Conservation (phyloP, 2,888 invertebrate species). For the Troides helena region DNA sequence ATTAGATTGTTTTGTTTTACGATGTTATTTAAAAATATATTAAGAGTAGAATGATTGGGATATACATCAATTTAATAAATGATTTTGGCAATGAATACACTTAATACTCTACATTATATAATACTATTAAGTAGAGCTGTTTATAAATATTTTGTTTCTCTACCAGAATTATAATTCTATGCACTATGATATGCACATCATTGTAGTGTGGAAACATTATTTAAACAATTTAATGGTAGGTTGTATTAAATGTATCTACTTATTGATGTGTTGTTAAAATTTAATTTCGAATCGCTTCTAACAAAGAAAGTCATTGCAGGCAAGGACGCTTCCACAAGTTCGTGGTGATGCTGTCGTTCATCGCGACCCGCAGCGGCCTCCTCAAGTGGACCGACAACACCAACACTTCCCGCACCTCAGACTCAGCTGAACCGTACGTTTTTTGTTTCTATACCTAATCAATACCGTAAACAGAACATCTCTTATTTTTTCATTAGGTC, state of each 20-base stretch:
- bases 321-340: conserved; percentile 92
- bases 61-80: too few relatives aligned
- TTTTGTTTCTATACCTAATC: conserved; percentile 24
- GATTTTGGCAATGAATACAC: too few relatives aligned
- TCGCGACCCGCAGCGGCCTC: conserved; percentile 94
- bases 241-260: not conserved
- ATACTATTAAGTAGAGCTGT: too few relatives aligned
- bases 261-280: not conserved
- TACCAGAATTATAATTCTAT: not conserved
- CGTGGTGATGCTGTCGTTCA: conserved; percentile 90
- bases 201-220: not conserved
- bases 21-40: too few relatives aligned
- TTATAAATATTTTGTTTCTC: not conserved
- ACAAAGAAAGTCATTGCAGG: conserved; percentile 80
- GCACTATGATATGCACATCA: not conserved
- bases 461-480: too few relatives aligned
- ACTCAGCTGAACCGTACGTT: conserved; percentile 83
- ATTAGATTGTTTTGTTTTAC: too few relatives aligned
- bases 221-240: not conserved
- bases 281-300: not conserved
- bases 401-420: conserved; percentile 68
- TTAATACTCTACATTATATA: too few relatives aligned
- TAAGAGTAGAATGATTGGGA: too few relatives aligned
- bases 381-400: conserved; percentile 91
- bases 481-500: not conserved